Conservation (phyloP, 2,797 vertebrate species). For the Typhlichthys eigenmanni region DNA sequence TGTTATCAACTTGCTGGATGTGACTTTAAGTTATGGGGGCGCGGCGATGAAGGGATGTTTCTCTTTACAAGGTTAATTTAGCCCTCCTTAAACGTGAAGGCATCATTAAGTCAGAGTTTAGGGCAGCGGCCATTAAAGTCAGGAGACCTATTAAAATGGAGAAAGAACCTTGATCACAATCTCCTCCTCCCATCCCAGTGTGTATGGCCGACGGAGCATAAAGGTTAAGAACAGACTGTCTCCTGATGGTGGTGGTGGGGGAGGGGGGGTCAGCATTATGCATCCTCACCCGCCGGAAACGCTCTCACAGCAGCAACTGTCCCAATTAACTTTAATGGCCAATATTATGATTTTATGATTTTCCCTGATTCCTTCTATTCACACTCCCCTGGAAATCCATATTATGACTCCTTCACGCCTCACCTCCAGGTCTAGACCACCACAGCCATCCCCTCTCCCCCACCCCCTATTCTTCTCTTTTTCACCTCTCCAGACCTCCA, state of each 20-base stretch:
- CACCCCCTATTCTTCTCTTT: slow-evolving; percentile 34
- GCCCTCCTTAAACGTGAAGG: slow-evolving; percentile 66
- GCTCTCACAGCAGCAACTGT: slow-evolving; percentile 64
- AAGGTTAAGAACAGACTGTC: slow-evolving; percentile 56
- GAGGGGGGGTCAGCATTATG: slow-evolving; percentile 54
- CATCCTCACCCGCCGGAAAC: slow-evolving; percentile 61
- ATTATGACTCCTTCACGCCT: slow-evolving; percentile 39
- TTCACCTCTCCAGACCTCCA: slow-evolving; percentile 64
- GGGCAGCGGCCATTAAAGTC: slow-evolving; percentile 73
- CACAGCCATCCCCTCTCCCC: slow-evolving; percentile 31
- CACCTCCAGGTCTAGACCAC: slow-evolving; percentile 25
- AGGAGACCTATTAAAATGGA: slow-evolving; percentile 66
- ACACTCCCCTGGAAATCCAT: slow-evolving; percentile 57
- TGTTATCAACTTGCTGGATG: slow-evolving; percentile 63
- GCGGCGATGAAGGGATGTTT: slow-evolving; percentile 69
- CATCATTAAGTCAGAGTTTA: slow-evolving; percentile 76
- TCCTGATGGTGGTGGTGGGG: slow-evolving; percentile 37
- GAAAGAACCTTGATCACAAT: slow-evolving; percentile 54
- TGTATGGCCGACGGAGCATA: slow-evolving; percentile 60
- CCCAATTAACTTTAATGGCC: slow-evolving; percentile 81
- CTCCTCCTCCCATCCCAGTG: slow-evolving; percentile 44
- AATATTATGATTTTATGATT: slow-evolving; percentile 77
- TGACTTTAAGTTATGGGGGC: slow-evolving; percentile 58
- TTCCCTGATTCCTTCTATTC: slow-evolving; percentile 55
- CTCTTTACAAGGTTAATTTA: slow-evolving; percentile 79